Base-by-base conservation (phyloP, 2,888 invertebrate genomes). In the Abrostola tripartita region DNA sequence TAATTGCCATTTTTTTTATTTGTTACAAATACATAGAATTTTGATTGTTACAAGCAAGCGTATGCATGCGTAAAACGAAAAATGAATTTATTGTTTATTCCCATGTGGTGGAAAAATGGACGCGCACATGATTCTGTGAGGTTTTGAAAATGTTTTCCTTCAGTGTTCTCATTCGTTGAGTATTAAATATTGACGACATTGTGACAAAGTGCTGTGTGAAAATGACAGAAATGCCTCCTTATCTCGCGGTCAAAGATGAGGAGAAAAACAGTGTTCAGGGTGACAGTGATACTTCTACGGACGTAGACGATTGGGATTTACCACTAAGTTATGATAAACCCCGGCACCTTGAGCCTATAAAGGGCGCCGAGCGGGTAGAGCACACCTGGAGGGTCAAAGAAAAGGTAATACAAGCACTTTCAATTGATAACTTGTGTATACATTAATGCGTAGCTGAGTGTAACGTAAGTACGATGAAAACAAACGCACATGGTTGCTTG, bases 321-420 rank as follows among this genome's bases (percentile, higher is more conserved):
- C 96, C 97, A 55, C 88, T 97, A 71, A 96, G 97, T 79, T 98
- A 97, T 87, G 95, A 95, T 83, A 95, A 96, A 87, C 96, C 96
- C 68, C 95, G 98, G 79, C 95, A 95, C 76, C 81, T 87, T 62
- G 95, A 94, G 81, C 87, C 90, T 59, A 93, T 95, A 71, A 92
- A 92, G 76, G 94, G 93, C 8, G 87, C 88, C 41, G 93, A 94
- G 52, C 98, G 98, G 84, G 95, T 95, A 63, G 97, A 98, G 82
- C 97, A 98, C 83, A 96, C 97, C 72, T 99, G 99, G 99, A 95
- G 99, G 81, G 98, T 99, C 95, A 98, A 98, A 89, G 98, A 98
- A 88, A 96, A 98, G 95, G 98, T 98, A 89, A 86, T 91, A 42
- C 12, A n/a, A 49, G 52, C 24, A 53, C 52, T 64, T 66, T 63